phyloP scores from a whole-genome alignment of 2,888 invertebrate species.

The Drosophila helvetica region DNA sequence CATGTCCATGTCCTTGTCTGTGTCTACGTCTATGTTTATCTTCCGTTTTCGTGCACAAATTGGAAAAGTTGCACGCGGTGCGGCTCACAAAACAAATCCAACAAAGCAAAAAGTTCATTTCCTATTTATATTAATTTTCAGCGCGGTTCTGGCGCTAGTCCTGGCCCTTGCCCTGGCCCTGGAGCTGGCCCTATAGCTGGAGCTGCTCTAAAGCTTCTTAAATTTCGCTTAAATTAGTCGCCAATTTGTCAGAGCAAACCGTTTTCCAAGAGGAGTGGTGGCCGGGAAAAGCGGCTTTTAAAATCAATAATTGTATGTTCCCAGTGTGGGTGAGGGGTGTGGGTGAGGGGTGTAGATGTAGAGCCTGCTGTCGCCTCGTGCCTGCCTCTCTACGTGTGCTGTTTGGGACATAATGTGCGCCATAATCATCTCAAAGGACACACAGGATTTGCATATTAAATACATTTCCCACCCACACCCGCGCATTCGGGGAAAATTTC shows the following conservation, averaged over 20 bases:
- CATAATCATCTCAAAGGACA: slow-evolving; percentile 65
- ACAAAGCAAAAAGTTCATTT: slow-evolving; percentile 24
- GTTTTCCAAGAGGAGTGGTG: background rate
- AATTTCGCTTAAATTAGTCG: slow-evolving; percentile 54
- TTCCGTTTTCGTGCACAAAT: slow-evolving; percentile 59
- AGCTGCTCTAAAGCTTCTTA: slow-evolving; percentile 35
- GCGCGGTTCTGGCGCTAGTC: slow-evolving; percentile 15
- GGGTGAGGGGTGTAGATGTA: too few relatives aligned
- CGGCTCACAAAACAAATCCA: slow-evolving; percentile 42
- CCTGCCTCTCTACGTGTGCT: slow-evolving; percentile 33
- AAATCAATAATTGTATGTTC: slow-evolving; percentile 50
- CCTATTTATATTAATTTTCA: slow-evolving; percentile 62
- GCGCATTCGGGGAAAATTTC: slow-evolving; percentile 10
- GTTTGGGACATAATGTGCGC: slow-evolving; percentile 49
- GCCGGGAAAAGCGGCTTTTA: slow-evolving; percentile 34
- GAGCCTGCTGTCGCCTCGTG: background rate
- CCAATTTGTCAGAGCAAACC: slow-evolving; percentile 41
- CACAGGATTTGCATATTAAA: slow-evolving; percentile 68
- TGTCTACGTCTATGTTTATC: slow-evolving; percentile 41
- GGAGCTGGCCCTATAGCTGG: background rate
- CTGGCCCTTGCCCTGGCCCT: too few relatives aligned
- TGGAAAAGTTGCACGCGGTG: slow-evolving; percentile 66
- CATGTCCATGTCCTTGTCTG: slow-evolving; percentile 34
- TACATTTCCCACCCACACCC: slow-evolving; percentile 37
- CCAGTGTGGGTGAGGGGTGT: slow-evolving; percentile 1